phyloP scores from a whole-genome alignment of 1,140 invertebrate species.

The Brachionus paranguensis region DNA sequence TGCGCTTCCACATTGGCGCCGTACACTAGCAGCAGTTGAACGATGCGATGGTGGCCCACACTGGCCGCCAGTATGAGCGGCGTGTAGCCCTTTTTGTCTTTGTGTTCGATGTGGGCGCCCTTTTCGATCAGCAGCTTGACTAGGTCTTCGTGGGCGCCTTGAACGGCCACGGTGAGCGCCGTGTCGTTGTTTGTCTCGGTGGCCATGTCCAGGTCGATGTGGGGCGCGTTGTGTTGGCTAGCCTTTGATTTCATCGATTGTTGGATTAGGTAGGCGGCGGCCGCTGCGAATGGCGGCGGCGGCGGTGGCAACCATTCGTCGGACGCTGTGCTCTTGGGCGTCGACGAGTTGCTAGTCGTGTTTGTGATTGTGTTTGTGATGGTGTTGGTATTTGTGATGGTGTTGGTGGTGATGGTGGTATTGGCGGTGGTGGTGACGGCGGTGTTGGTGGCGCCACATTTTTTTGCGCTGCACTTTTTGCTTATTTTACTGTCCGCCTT shows the following conservation, averaged over 20 bases:
- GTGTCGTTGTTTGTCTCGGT: constrained; percentile 98
- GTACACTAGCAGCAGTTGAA: constrained; percentile 84
- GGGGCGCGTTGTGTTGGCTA: neutral
- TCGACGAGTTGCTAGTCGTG: neutral
- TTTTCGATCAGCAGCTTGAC: constrained; percentile 80
- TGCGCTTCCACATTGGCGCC: constrained; percentile 93
- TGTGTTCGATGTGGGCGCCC: constrained; percentile 89
- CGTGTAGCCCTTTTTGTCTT: constrained; percentile 94
- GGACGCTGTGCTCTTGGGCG: neutral
- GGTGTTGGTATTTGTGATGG: no score
- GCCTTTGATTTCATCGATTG: constrained; percentile 16
- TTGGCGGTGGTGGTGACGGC: no score
- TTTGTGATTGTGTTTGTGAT: no score
- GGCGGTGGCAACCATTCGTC: constrained; percentile 15
- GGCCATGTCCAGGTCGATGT: neutral
- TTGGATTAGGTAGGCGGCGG: neutral
- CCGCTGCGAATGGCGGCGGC: constrained; percentile 6
- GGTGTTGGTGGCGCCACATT: neutral
- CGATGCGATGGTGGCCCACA: constrained; percentile 80
- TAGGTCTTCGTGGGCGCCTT: constrained; percentile 89
- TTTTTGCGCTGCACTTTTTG: neutral
- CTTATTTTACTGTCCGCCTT: neutral
- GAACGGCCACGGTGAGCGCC: constrained; percentile 89
- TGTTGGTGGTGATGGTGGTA: no score
- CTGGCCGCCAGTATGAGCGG: constrained; percentile 87